These are phyloP conservation scores for Lepetodrilus schrolli DNA, from an alignment of 2,888 invertebrate species.

Conservation along the genomic window DNA sequence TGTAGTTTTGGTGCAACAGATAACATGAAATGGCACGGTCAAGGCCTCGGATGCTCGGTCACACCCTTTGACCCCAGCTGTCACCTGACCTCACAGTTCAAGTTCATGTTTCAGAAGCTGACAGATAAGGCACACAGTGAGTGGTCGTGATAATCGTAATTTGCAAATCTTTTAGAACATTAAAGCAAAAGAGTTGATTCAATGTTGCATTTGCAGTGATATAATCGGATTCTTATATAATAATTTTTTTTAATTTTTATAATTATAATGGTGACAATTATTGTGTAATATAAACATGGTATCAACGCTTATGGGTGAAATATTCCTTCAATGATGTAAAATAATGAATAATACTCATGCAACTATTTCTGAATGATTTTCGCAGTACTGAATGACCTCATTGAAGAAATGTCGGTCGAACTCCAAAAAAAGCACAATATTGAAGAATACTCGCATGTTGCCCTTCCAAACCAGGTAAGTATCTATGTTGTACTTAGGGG, in stretches of 20 bases:
- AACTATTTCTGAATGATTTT: too few species aligned
- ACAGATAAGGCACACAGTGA: slow-evolving; percentile 75
- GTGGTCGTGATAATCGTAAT: too few species aligned
- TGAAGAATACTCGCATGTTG: slow-evolving; percentile 71
- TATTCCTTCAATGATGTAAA: too few species aligned
- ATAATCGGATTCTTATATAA: background rate
- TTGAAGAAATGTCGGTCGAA: slow-evolving; percentile 75
- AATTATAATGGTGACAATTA: background rate
- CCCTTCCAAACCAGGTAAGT: slow-evolving; percentile 66
- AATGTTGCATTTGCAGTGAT: background rate
- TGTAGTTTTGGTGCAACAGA: slow-evolving; percentile 68
- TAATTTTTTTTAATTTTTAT: background rate
- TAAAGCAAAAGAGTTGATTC: too few species aligned
- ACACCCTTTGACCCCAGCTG: slow-evolving; percentile 43
- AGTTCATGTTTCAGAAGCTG: slow-evolving; percentile 79
- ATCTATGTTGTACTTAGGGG: too few species aligned
- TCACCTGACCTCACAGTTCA: slow-evolving; percentile 54
- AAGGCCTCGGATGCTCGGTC: slow-evolving; percentile 48
- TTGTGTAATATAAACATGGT: background rate
- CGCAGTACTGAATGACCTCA: slow-evolving; percentile 74
- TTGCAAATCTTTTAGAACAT: too few species aligned
- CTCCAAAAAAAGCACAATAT: slow-evolving; percentile 71
- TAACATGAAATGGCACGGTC: slow-evolving; percentile 53
- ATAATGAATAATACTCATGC: too few species aligned
- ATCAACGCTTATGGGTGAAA: too few species aligned